These are phyloP conservation scores for Brachionus rubens DNA, from an alignment of 1,140 invertebrate genomes.

Conservation along the genomic window DNA sequence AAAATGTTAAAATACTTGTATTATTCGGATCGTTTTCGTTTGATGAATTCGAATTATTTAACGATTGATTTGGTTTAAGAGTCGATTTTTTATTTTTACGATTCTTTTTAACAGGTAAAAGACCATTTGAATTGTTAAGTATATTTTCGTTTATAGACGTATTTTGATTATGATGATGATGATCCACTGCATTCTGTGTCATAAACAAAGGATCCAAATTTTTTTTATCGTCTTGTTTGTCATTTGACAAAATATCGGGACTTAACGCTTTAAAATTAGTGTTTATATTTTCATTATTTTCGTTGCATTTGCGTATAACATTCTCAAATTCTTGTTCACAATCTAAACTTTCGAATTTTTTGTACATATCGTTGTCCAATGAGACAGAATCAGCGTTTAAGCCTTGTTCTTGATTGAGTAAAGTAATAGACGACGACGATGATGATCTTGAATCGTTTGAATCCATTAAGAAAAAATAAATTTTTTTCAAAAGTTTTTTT, in stretches of 20 bases:
- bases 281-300: slow-evolving; percentile 33
- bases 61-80: background rate
- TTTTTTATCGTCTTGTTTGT: background rate
- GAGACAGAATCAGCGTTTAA: background rate
- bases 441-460: slow-evolving; percentile 4
- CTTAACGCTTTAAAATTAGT: background rate
- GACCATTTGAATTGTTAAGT: no score
- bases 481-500: no score
- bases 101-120: background rate
- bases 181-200: background rate
- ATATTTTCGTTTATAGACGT: background rate
- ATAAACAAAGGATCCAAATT: background rate
- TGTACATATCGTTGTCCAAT: slow-evolving; percentile 13
- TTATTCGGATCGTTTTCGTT: slow-evolving; percentile 19
- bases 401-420: background rate
- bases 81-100: slow-evolving; percentile 30
- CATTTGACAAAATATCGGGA: background rate
- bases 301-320: background rate
- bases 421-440: background rate
- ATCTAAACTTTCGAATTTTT: slow-evolving; percentile 23
- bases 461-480: no score
- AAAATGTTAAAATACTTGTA: slow-evolving; percentile 4
- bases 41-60: slow-evolving; percentile 20
- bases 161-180: background rate
- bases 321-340: slow-evolving; percentile 20